These are phyloP conservation scores for Episyrphus balteatus DNA, from an alignment of 1,140 invertebrate species.

Conservation along the genomic window DNA sequence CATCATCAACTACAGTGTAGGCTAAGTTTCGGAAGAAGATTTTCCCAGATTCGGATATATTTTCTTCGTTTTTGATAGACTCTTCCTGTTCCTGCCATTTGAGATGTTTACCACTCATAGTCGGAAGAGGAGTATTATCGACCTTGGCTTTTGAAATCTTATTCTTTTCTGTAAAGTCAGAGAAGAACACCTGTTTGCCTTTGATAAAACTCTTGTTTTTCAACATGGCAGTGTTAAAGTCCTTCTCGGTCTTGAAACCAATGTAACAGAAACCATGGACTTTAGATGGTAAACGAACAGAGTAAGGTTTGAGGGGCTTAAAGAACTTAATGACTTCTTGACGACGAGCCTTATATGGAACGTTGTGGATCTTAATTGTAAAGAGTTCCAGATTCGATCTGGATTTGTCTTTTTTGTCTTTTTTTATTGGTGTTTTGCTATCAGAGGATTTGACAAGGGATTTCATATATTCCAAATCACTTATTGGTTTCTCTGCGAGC, in stretches of 20 bases:
- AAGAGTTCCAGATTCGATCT: conserved; percentile 41
- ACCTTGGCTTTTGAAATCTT: conserved; percentile 33
- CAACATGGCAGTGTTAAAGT: conserved; percentile 66
- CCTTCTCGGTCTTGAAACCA: conserved; percentile 73
- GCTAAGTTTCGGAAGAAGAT: conserved; percentile 92
- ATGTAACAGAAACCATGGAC: conserved; percentile 81
- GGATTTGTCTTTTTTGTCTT: conserved; percentile 25
- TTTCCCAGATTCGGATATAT: conserved; percentile 79
- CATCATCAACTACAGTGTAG: conserved; percentile 80
- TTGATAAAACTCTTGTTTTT: conserved; percentile 82
- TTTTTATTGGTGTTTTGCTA: conserved; percentile 15
- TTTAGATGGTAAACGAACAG: conserved; percentile 66
- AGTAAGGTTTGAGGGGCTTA: conserved; percentile 61
- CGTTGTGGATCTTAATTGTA: conserved; percentile 39
- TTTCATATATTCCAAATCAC: conserved; percentile 64
- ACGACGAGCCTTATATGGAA: conserved; percentile 31
- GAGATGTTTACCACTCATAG: conserved; percentile 18
- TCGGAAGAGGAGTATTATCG: conserved; percentile 21
- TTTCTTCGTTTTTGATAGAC: conserved; percentile 60
- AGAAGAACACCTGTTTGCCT: conserved; percentile 53
- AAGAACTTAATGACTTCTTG: conserved; percentile 57
- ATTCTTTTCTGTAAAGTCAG: conserved; percentile 49
- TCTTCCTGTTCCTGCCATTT: conserved; percentile 64
- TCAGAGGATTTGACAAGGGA: conserved; percentile 36
- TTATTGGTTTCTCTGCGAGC: conserved; percentile 53